Base-by-base conservation (phyloP, 2,113 vertebrate species). In the Misgurnus anguillicaudatus region DNA sequence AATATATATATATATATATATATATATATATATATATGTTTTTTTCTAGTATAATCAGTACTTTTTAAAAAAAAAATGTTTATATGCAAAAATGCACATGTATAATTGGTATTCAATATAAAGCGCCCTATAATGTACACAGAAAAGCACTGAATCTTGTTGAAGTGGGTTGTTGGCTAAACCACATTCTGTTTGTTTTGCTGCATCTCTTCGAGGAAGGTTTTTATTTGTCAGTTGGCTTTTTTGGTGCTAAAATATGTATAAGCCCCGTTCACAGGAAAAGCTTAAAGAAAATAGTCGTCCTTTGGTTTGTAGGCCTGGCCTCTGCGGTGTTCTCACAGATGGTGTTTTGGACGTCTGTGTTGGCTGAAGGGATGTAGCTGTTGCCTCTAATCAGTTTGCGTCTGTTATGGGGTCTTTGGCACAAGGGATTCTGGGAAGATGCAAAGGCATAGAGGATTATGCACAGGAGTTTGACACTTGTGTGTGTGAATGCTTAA, bases 161-260 rank as follows among this genome's bases (percentile, higher is more conserved):
- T 51, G 48, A 16, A 51, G 48, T 16, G 48, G 48, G 48, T 51
- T 51, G 48, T 51, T 0, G 6, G 55, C 58, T 16, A 38, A 36
- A 39, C 24, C 17, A 5, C 47, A 36, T 63, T 69, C 9, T 4
- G 19, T 72, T 73, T 74, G 57, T 41, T 63, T 17, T 68, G 6
- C n/a, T 53, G 47, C 9, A 3, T 77, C 60, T 58, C 51, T 51
- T 51, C 16, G 6, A 51, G 14, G 41, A 66, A 72, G 55, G 41
- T 42, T 64, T 77, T 74, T 9, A 69, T 60, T 72, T 60, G 77
- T n/a, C 65, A 5, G 21, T 41, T 45, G 67, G 57, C 45, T 38
- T 21, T n/a, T 71, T 71, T 57, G 14, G 53, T 62, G 67, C 71
- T 83, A 55, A 80, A 80, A 80, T 78, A 80, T 83, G 68, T 57